Percentiles rank a stretch among this genome's conserved stretches.
Conservation (phyloP, 2,888 invertebrate genomes). For the Dryomyza anilis region DNA sequence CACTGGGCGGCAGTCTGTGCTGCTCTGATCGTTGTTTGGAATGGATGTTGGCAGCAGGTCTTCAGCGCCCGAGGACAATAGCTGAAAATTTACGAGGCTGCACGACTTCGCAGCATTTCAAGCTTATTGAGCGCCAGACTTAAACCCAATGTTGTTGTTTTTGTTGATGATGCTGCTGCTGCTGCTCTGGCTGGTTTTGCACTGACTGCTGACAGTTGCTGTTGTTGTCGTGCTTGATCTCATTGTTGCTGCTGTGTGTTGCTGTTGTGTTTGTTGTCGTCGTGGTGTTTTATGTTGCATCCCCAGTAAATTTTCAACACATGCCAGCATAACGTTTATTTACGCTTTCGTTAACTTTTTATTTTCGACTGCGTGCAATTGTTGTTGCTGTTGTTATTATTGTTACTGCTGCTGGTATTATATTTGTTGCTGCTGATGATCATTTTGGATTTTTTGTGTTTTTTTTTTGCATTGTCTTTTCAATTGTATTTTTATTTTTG, state of each 20-base stretch:
- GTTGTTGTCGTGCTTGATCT: background rate
- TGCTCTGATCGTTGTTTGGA: background rate
- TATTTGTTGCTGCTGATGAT: background rate
- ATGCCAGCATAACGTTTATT: constrained; percentile 10
- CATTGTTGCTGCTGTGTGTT: background rate
- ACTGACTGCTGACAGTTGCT: constrained; percentile 8
- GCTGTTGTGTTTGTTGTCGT: constrained; percentile 6
- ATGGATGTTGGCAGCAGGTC: background rate
- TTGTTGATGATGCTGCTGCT: background rate
- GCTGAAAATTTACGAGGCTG: constrained; percentile 14
- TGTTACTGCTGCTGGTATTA: background rate
- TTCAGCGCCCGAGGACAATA: constrained; percentile 10
- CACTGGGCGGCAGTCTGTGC: background rate
- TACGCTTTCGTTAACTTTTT: constrained; percentile 9
- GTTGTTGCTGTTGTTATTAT: constrained; percentile 4
- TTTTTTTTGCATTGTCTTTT: background rate
- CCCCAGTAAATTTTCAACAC: constrained; percentile 8
- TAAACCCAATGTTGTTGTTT: background rate
- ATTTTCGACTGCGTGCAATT: background rate
- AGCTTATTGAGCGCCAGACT: constrained; percentile 11
- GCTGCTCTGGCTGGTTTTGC: constrained; percentile 1
- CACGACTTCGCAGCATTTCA: constrained; percentile 7
- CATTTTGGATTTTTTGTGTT: background rate
- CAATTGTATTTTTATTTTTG: background rate
- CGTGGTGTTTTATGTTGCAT: constrained; percentile 8